Base-by-base conservation (phyloP, 2,797 vertebrate genomes). In the Chanos chanos region DNA sequence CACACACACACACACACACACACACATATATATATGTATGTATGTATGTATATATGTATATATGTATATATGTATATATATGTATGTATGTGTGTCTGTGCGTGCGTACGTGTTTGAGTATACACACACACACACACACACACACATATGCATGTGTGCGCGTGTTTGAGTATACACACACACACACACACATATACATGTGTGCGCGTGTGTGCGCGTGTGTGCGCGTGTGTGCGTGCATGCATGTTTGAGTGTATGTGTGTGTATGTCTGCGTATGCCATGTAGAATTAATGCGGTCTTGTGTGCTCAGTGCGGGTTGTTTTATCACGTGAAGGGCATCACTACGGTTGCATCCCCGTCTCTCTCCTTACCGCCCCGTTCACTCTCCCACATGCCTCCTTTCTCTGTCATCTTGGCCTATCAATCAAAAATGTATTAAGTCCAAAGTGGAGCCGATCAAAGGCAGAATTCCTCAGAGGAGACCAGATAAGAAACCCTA, bases 371-470 rank as follows among this genome's bases (percentile, higher is more conserved):
- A 64, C 39, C 51, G 64, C 68, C 71, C 69, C 72, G 59, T 41
- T 13, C 40, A 44, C 39, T 48, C 56, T 24, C 68, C 83, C 77
- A 81, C 67, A 70, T 74, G 56, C 81, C 77, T 85, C 87, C 89
- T 85, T 77, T 87, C 89, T 81, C 88, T 88, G 92, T 92, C 88
- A 89, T 86, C 88, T 88, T 80, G 57, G 86, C 85, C 93, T 94
- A 96, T 97, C 94, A 96, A 92, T 94, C 89, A 93, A 94, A 96
- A 95, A 90, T 93, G 92, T 93, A 97, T 95, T 94, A 95, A 95
- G 92, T 92, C 90, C 85, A 86, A 90, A 93, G 90, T 90, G 86
- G 87, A 88, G 90, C 90, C 91, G 90, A 95, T 94, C 93, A 93
- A 94, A 94, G 94, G 92, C 91, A 92, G 77, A 75, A 92, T 95